Evolutionary conservation across 2,113 vertebrate genomes (phyloP), one percentile per base, ranked within the genome.

Genomic region (Cercopithecus mona): DNA sequence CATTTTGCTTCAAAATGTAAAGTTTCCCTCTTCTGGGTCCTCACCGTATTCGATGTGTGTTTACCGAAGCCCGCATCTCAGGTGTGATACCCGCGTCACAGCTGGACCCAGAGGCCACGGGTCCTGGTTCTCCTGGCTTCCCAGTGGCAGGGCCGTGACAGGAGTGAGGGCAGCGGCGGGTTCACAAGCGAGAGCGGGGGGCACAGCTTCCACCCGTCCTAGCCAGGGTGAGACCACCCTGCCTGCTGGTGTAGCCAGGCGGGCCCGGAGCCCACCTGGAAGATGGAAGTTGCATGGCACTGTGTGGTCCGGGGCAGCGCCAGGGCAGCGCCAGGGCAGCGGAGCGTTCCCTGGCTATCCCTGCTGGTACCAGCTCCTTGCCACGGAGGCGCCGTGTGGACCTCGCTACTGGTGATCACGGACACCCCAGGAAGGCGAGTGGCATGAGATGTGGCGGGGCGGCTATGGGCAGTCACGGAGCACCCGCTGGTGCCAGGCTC

Each of bases 201-300:
- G 70, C 9, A 18, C 20, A 35, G 40, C 22, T 12, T 22, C 23
- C 10, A 59, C 17, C 17, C n/a, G 7, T n/a, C 32, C n/a, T 55
- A 8, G 55, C 59, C 52, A 59, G 50, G 35, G n/a, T 11, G 20
- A 23, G 40, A 52, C 35, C 16, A 11, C 7, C 32, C 4, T 81
- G 38, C 23, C 45, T 27, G 4, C 73, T 2, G 0, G 11, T 0
- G 0, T 25, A 32, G 8, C 35, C 9, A 0, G 3, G n/a, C 27
- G 0, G 20, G 22, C 20, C 25, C 2, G 6, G 35, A 12, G 30
- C 14, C 16, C 32, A 6, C 66, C 30, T 8, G 43, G n/a, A 87
- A 68, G 57, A 17, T 14, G 12, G 75, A 92, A 61, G 52, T 17
- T 1, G 2, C 30, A n/a, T 8, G 45, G 75, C 35, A 32, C 40